These are phyloP conservation scores for Boloria selene DNA, from an alignment of 2,888 invertebrate species.

Conservation along the genomic window DNA sequence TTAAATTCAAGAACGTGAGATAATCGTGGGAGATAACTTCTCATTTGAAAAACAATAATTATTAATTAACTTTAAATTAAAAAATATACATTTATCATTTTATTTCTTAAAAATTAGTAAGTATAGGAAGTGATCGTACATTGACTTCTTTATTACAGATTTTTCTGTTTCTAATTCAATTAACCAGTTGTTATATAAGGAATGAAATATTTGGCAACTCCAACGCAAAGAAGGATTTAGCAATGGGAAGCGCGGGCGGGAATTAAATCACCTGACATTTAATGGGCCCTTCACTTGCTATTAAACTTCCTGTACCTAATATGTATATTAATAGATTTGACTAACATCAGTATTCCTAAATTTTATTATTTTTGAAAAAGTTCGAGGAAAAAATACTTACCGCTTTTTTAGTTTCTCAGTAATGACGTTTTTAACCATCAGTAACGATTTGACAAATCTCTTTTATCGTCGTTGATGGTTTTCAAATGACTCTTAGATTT, in stretches of 20 bases:
- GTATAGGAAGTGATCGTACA: too few species aligned
- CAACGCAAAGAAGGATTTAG: constrained; percentile 32
- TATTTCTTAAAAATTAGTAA: too few species aligned
- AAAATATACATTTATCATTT: too few species aligned
- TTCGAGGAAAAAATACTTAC: not conserved
- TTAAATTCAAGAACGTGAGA: not conserved
- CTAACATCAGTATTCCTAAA: not conserved
- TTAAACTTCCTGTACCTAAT: constrained; percentile 47
- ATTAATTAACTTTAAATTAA: too few species aligned
- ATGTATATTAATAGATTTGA: constrained; percentile 42
- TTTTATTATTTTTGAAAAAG: not conserved
- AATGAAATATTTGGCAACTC: constrained; percentile 28
- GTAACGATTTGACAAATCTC: constrained; percentile 15
- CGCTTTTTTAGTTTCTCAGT: too few species aligned
- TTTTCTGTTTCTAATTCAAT: too few species aligned
- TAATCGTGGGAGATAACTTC: not conserved
- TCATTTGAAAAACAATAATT: too few species aligned
- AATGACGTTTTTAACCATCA: constrained; percentile 5
- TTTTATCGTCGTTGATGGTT: constrained; percentile 3
- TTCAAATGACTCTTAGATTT: constrained; percentile 7
- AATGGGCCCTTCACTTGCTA: constrained; percentile 64
- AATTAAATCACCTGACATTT: constrained; percentile 66
- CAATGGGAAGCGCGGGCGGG: constrained; percentile 50
- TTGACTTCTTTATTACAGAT: too few species aligned
- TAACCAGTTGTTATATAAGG: not conserved